Percentiles rank a stretch among this genome's conserved stretches.
phyloP scores from a whole-genome alignment of 2,797 vertebrate genomes.

The Margarornis squamiger region DNA sequence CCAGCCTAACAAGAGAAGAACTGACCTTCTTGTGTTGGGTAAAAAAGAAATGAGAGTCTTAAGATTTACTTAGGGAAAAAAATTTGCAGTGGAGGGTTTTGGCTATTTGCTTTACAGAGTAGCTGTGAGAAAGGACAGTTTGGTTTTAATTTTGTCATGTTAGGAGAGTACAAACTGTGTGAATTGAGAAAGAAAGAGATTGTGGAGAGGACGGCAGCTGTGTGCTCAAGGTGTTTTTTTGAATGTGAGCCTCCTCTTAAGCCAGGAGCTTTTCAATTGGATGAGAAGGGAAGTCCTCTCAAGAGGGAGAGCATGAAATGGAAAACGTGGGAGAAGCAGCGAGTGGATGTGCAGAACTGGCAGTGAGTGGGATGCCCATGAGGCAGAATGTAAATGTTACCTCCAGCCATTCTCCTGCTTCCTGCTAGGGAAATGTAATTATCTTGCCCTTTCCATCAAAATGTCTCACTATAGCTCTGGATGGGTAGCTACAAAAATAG shows the following conservation, averaged over 20 bases:
- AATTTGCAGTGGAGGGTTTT: neutral
- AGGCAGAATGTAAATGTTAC: slow-evolving; percentile 33
- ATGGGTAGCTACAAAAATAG: neutral
- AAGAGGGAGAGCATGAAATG: neutral
- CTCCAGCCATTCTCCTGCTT: slow-evolving; percentile 1
- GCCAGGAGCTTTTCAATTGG: neutral
- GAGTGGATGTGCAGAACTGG: neutral
- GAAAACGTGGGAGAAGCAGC: neutral
- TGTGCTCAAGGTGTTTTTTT: neutral
- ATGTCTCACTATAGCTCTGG: neutral
- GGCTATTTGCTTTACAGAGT: slow-evolving; percentile 3
- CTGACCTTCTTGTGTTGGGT: neutral
- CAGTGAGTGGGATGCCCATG: neutral
- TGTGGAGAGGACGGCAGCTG: neutral
- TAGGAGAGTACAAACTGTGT: neutral
- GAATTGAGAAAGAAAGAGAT: neutral
- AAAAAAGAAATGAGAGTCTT: neutral
- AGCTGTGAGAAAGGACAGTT: neutral
- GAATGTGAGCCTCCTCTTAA: neutral
- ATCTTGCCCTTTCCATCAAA: slow-evolving; percentile 12
- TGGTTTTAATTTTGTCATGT: neutral
- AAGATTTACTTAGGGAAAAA: neutral
- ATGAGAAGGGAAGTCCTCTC: neutral
- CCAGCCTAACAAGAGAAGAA: neutral
- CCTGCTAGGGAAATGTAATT: slow-evolving; percentile 13